phyloP scores from a whole-genome alignment of 2,113 vertebrate genomes.

The Fregata magnificens region DNA sequence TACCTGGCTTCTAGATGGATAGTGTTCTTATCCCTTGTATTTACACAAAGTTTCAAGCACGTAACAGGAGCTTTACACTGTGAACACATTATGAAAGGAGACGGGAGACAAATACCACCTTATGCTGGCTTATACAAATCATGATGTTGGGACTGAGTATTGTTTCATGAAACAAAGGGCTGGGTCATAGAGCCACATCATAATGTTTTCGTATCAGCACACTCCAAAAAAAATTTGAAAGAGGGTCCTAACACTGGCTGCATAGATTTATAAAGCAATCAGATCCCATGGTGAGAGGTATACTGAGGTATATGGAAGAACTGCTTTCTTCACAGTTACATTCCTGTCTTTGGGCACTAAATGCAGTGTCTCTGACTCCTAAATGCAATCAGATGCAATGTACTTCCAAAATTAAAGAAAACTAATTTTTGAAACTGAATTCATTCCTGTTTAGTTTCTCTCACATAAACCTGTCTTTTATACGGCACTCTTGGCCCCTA shows the following conservation, averaged over 20 bases:
- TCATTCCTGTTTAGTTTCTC: not conserved
- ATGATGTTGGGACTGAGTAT: not conserved
- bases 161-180: not conserved
- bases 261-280: not conserved
- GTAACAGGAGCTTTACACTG: not conserved
- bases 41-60: not conserved
- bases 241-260: not conserved
- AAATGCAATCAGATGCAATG: not conserved
- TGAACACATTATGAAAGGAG: not conserved
- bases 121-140: not conserved
- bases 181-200: not conserved
- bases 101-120: not conserved
- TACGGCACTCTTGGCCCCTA: not conserved
- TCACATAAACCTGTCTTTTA: not conserved
- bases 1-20: not conserved
- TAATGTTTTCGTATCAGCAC: not conserved
- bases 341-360: not conserved
- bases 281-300: not conserved
- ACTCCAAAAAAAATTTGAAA: not conserved
- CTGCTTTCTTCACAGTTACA: not conserved
- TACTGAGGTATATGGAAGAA: not conserved
- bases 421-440: not conserved
- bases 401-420: not conserved
- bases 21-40: not conserved
- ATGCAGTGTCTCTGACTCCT: not conserved